Conservation (phyloP, 2,888 invertebrate species). For the Tanypteryx hageni region DNA sequence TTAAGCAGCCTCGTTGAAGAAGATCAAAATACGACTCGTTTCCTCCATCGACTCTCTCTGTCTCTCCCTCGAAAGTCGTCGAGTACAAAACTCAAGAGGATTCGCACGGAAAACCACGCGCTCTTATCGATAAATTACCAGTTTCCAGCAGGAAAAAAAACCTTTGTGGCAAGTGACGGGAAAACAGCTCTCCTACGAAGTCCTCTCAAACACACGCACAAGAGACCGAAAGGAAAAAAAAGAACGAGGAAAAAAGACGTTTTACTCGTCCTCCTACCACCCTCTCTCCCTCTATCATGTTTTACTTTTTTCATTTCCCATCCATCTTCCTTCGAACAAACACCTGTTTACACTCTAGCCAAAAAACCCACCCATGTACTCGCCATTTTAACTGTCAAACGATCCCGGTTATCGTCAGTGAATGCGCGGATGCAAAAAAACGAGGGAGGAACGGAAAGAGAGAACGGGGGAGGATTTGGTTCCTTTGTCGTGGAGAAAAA, state of each 20-base stretch:
- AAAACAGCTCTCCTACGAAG: slow-evolving; percentile 3
- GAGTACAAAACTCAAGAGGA: neutral
- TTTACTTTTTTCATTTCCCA: neutral
- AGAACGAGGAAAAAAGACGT: neutral
- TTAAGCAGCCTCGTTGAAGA: neutral
- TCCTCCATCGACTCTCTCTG: neutral
- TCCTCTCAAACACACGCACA: neutral
- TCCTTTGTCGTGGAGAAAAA: neutral
- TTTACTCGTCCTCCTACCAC: neutral
- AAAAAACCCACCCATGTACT: slow-evolving; percentile 5
- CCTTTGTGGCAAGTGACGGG: neutral
- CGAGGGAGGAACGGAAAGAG: too few species aligned
- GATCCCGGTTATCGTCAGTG: neutral
- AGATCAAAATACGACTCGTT: slow-evolving; percentile 13
- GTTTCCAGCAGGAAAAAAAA: neutral
- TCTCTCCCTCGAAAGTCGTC: neutral
- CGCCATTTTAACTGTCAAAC: neutral
- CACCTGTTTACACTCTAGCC: slow-evolving; percentile 19
- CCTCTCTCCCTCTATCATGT: neutral
- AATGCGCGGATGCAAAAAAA: neutral
- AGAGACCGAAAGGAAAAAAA: neutral
- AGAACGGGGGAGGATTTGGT: neutral
- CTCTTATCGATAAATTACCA: slow-evolving; percentile 27
- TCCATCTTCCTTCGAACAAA: slow-evolving; percentile 18
- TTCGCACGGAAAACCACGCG: neutral